Evolutionary conservation across 2,888 invertebrate genomes (phyloP).

Genomic region (Hymenopus coronatus): DNA sequence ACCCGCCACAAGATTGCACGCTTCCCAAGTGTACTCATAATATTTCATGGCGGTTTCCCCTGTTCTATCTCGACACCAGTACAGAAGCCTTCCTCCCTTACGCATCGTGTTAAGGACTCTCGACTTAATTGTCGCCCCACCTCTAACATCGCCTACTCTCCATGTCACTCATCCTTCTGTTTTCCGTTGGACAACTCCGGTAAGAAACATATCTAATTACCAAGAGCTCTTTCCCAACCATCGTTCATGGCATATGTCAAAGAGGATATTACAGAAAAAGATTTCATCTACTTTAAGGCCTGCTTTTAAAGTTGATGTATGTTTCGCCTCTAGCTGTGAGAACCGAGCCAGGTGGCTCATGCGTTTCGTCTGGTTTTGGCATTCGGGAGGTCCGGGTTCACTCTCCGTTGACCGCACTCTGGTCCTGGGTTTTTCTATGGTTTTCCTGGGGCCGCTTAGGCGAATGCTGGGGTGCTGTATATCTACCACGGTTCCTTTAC

Average conservation of each 20-base stretch:
- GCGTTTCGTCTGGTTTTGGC: too few relatives aligned
- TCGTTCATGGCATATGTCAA: not conserved
- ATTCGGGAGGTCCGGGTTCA: too few relatives aligned
- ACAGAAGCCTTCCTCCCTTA: not conserved
- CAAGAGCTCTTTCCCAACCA: not conserved
- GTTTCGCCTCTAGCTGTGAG: not conserved
- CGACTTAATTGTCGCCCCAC: conserved; percentile 2
- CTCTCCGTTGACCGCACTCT: too few relatives aligned
- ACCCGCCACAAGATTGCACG: not conserved
- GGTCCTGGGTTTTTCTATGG: too few relatives aligned
- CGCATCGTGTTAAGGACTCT: not conserved
- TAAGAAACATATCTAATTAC: not conserved
- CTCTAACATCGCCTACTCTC: not conserved
- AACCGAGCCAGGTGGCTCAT: too few relatives aligned
- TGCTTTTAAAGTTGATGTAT: not conserved
- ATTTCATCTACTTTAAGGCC: not conserved
- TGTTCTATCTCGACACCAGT: not conserved
- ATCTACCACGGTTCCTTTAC: too few relatives aligned
- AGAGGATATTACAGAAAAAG: not conserved
- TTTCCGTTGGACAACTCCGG: not conserved
- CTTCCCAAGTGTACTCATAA: not conserved
- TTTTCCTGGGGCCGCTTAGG: too few relatives aligned
- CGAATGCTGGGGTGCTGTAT: too few relatives aligned
- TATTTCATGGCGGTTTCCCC: conserved; percentile 1
- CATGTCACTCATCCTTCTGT: not conserved